Percentiles rank a stretch among this genome's conserved stretches.
These are phyloP conservation scores for Armadillidium nasatum DNA, from an alignment of 1,140 invertebrate genomes.

Conservation along the genomic window DNA sequence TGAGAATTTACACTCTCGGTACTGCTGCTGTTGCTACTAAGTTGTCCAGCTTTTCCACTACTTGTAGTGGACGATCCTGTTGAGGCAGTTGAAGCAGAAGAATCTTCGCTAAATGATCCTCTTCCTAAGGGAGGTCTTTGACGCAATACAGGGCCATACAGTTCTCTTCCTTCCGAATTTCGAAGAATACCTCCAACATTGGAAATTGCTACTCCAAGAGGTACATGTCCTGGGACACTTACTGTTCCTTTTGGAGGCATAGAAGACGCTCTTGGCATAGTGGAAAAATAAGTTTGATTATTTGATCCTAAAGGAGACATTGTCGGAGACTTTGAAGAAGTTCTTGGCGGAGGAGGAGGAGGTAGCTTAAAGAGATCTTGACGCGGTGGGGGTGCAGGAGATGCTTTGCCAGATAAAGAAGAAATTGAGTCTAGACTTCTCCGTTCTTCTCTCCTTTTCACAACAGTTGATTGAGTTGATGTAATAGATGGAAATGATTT, in stretches of 20 bases:
- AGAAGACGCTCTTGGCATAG: neutral
- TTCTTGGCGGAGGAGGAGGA: slow-evolving; percentile 40
- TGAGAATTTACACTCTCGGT: slow-evolving; percentile 48
- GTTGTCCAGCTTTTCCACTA: slow-evolving; percentile 36
- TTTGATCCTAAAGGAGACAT: slow-evolving; percentile 33
- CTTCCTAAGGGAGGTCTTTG: slow-evolving; percentile 40
- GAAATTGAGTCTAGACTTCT: slow-evolving; percentile 27
- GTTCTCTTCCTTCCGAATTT: slow-evolving; percentile 35
- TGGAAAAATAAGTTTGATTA: slow-evolving; percentile 20
- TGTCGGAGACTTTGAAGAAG: slow-evolving; percentile 39
- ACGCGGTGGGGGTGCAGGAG: slow-evolving; percentile 25
- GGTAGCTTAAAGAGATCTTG: slow-evolving; percentile 34
- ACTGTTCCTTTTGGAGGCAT: neutral
- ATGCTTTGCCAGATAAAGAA: slow-evolving; percentile 31
- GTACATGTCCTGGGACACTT: slow-evolving; percentile 6
- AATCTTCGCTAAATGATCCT: slow-evolving; percentile 42
- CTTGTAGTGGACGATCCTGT: slow-evolving; percentile 35
- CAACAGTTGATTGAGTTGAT: slow-evolving; percentile 25
- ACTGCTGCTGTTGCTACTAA: slow-evolving; percentile 46
- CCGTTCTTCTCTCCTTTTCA: slow-evolving; percentile 22
- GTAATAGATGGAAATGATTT: slow-evolving; percentile 28
- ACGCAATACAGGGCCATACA: slow-evolving; percentile 40
- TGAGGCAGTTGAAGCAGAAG: slow-evolving; percentile 42
- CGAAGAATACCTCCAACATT: slow-evolving; percentile 33
- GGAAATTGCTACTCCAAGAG: slow-evolving; percentile 29